Evolutionary conservation across 2,888 invertebrate species (phyloP), one percentile per base, ranked within the genome.

Genomic region (Sarcophaga carnaria): DNA sequence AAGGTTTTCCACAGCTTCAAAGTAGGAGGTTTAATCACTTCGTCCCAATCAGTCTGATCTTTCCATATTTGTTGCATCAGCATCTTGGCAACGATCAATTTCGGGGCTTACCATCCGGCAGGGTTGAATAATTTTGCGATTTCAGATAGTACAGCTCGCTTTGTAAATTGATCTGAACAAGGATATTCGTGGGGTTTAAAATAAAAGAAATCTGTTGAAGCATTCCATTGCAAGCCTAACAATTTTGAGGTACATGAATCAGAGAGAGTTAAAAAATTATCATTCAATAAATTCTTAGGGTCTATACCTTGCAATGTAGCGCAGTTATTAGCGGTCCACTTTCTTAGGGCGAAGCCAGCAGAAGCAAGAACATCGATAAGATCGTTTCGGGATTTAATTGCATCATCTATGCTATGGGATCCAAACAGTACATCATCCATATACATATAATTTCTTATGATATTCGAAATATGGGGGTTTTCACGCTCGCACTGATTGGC

Each of bases 21-120:
- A 6, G 47, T 69, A 14, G 12, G 17, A n/a, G 47, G 69, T 47
- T 47, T 45, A 5, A 49, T 4, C 6, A 20, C 11, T 12, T 70
- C 70, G 12, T 70, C 54, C 70, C 70, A 70, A 5, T 49, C 20
- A 20, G 22, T 70, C 4, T 70, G n/a, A 12, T 70, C 70, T 6
- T 20, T 37, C 70, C 70, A 70, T 11, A 70, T 20, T 12, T 49
- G 47, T 49, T 70, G 49, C 47, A 49, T 54, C 10, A 70, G 2
- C 4, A 54, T 70, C 20, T 54, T 70, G 37, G 37, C 37, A 37
- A 37, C 6, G 37, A 37, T 37, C 37, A 37, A 37, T 37, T 37
- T 37, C 37, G 37, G 37, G 37, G 37, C 37, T 37, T 1, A 37
- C 37, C 37, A 27, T 27, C 27, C 27, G 27, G 27, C 27, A 27